A percentile compares a stretch with the other conserved stretches of the same genome.
phyloP scores from a whole-genome alignment of 1,140 invertebrate species.

The Drosophila teissieri region DNA sequence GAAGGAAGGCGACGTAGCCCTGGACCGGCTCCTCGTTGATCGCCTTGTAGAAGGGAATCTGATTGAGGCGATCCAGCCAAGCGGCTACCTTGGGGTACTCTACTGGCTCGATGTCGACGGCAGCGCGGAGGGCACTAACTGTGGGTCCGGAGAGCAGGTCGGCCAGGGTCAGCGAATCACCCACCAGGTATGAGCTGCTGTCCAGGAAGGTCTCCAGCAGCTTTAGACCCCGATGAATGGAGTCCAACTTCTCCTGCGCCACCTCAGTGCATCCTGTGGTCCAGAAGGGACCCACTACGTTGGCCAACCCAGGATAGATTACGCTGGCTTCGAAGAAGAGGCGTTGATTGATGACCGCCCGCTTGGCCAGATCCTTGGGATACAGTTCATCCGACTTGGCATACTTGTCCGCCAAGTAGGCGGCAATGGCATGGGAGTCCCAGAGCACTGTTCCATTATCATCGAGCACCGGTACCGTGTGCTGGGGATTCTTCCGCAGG shows the following conservation, averaged over 20 bases:
- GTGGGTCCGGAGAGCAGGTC: conserved; percentile 86
- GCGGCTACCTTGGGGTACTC: conserved; percentile 57
- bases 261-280: conserved; percentile 33
- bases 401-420: conserved; percentile 87
- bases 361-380: conserved; percentile 85
- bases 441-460: conserved; percentile 61
- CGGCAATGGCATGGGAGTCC: conserved; percentile 83
- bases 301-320: conserved; percentile 85
- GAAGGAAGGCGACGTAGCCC: conserved; percentile 18
- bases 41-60: conserved; percentile 68
- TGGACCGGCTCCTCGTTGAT: conserved; percentile 66
- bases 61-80: conserved; percentile 51
- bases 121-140: conserved; percentile 66
- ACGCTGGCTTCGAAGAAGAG: conserved; percentile 87
- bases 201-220: conserved; percentile 84
- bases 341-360: conserved; percentile 86
- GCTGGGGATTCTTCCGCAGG: conserved; percentile 78
- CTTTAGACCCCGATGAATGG: conserved; percentile 84
- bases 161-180: conserved; percentile 87
- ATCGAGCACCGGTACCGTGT: conserved; percentile 73
- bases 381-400: conserved; percentile 86
- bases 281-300: conserved; percentile 39
- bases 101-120: conserved; percentile 46
- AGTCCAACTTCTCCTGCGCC: conserved; percentile 49
- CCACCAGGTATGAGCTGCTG: conserved; percentile 85